Evolutionary conservation across 53 echinoderm and acorn worm species (phyloP), one percentile per base, ranked within the genome.

Genomic region (Luidia sarsii): DNA sequence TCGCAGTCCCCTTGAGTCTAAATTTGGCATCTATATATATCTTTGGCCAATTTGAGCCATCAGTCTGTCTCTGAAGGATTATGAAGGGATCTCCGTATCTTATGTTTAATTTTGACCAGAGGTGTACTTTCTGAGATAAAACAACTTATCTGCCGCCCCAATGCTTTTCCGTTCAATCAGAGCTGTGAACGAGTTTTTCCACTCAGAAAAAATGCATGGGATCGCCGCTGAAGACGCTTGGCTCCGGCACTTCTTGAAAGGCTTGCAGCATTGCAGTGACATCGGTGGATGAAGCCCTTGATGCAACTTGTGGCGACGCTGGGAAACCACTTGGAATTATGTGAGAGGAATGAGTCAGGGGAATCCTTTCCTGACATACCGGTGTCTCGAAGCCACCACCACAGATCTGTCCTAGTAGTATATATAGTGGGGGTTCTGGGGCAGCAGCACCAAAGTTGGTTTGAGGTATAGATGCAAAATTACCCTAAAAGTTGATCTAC

Each of bases 1-100:
- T 57, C 86, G 68, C 2, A 90, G 75, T n/a, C 18, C 67, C 90
- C 24, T 33, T 21, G 3, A 67, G n/a, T n/a, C n/a, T 39, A 82
- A 86, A 86, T 60, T 51, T 73, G 11, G 54, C 59, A 1, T 41
- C 33, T n/a, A n/a, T n/a, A n/a, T n/a, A n/a, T n/a, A 90, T 56
- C 23, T 80, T 80, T 0, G 86, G 90, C 90, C 90, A 90, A 3
- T 66, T 55, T 22, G 29, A n/a, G n/a, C n/a, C n/a, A n/a, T 66
- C 3, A 90, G 50, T 49, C 51, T 81, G 3, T 86, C 82, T 13
- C 90, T 25, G 15, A 90, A 90, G 9, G 1, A 86, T 82, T 19
- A 57, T 68, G 62, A 90, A 90, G 16, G 86, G 86, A 38, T 90
- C 67, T 11, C 90, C 86, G 46, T 82, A 90, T 16, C 90, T 67